Evolutionary conservation across 2,113 vertebrate genomes (phyloP).

Genomic region (Esox niger): DNA sequence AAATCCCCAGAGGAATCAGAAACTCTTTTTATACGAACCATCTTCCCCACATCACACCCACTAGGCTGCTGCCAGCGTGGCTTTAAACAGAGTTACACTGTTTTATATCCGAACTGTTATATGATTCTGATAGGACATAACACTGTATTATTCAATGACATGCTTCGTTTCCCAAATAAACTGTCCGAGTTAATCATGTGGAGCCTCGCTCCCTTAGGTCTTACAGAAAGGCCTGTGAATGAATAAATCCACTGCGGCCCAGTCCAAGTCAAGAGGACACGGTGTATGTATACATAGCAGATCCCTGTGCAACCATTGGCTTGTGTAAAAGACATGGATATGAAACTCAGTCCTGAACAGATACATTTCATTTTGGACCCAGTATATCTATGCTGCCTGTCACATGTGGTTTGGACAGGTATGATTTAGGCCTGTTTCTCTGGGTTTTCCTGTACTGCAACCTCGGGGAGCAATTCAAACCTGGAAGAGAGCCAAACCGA

Average conservation of each 20-base stretch:
- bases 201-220: constrained; percentile 10
- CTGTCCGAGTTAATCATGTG: constrained; percentile 31
- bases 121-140: constrained; percentile 22
- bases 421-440: constrained; percentile 49
- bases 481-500: constrained; percentile 18
- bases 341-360: constrained; percentile 14
- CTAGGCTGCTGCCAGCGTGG: not conserved
- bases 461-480: constrained; percentile 31
- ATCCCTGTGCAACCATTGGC: constrained; percentile 11
- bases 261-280: not conserved
- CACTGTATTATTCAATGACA: constrained; percentile 26
- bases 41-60: not conserved
- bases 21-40: not conserved
- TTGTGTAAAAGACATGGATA: constrained; percentile 29
- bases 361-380: constrained; percentile 12
- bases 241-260: constrained; percentile 29
- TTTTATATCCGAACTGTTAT: constrained; percentile 27
- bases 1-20: constrained; percentile 38
- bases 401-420: constrained; percentile 20
- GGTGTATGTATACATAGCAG: constrained; percentile 3
- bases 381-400: not conserved
- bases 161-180: constrained; percentile 52
- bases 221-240: constrained; percentile 28
- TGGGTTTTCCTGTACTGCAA: constrained; percentile 17
- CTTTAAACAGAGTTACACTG: not conserved